phyloP scores from a whole-genome alignment of 1,140 invertebrate species.

The Zelostemma sp. region DNA sequence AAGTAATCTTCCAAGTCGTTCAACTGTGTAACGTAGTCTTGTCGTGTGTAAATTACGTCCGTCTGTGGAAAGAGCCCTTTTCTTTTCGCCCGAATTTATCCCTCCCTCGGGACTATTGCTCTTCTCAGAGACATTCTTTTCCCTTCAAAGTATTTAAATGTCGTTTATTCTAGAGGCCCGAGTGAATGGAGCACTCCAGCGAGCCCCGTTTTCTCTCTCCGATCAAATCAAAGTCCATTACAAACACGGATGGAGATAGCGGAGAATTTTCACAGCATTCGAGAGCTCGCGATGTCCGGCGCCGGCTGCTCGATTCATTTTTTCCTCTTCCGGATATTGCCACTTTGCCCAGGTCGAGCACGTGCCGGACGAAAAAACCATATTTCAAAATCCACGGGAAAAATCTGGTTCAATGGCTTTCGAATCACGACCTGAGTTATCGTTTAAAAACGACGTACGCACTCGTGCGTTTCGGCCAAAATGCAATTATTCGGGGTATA shows the following conservation, averaged over 20 bases:
- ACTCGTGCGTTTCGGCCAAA: too few relatives aligned
- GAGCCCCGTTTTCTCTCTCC: not conserved
- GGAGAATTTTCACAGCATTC: not conserved
- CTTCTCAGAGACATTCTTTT: constrained; percentile 39
- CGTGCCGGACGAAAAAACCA: constrained; percentile 16
- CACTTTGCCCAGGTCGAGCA: constrained; percentile 8
- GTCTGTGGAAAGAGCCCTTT: constrained; percentile 48
- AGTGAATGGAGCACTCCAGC: not conserved
- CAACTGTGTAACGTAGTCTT: constrained; percentile 48
- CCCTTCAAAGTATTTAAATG: constrained; percentile 55
- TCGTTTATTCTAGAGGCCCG: constrained; percentile 45
- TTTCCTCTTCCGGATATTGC: constrained; percentile 25
- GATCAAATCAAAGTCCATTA: constrained; percentile 27
- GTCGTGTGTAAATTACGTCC: constrained; percentile 54
- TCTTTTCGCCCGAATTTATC: constrained; percentile 45
- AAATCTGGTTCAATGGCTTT: not conserved
- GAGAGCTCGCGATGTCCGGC: constrained; percentile 8
- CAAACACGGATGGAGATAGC: constrained; percentile 17
- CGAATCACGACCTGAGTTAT: too few relatives aligned
- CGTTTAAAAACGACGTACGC: too few relatives aligned
- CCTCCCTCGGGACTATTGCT: constrained; percentile 55
- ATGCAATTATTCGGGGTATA: too few relatives aligned
- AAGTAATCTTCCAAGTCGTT: constrained; percentile 51
- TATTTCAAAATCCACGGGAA: constrained; percentile 16
- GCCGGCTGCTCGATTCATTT: constrained; percentile 27